Base-by-base conservation (phyloP, 2,797 vertebrate species). In the Sylvilagus floridanus region DNA sequence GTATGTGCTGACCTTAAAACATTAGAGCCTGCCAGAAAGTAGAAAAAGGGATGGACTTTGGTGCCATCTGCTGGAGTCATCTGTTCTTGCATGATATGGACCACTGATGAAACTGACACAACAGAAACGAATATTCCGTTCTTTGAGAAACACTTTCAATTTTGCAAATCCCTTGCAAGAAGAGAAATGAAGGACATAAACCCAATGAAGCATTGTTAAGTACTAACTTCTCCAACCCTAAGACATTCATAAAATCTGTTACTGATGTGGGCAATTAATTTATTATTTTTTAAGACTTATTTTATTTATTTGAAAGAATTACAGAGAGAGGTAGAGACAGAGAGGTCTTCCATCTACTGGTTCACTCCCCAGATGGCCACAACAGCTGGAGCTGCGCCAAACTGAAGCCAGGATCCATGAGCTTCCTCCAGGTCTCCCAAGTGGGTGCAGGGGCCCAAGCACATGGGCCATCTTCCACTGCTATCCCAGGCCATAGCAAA, bases 21-120 rank as follows among this genome's bases (percentile, higher is more conserved):
- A 1, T 1, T 3, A 11, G 47, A 10, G 8, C 1, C 0, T 2
- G 3, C 3, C 7, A 17, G 5, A 16, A 35, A 7, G 54, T 7
- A 24, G 60, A 3, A 65, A 88, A 95, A 92, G 68, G 78, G 6
- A 3, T 13, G 17, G 37, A 8, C 50, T 88, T 79, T 89, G 76
- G 91, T 54, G 63, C 93, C 95, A 94, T 63, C 97, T 97, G 16
- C 91, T 91, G 97, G 92, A 50, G 26, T 8, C 2, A 66, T 26
- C 26, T 84, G 16, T 50, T 77, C 66, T 90, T 84, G 73, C 88
- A 84, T 22, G 14, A 76, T 10, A 12, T 54, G 54, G 26, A 28
- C 0, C 22, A 62, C 81, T 0, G 28, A 30, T 22, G 28, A 79
- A 92, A 50, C 4, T 7, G 71, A 17, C 26, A 30, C 7, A 24